Percentiles rank a stretch among this genome's conserved stretches.
phyloP scores from a whole-genome alignment of 2,888 invertebrate species.

The Rambutsinella grinnellia region DNA sequence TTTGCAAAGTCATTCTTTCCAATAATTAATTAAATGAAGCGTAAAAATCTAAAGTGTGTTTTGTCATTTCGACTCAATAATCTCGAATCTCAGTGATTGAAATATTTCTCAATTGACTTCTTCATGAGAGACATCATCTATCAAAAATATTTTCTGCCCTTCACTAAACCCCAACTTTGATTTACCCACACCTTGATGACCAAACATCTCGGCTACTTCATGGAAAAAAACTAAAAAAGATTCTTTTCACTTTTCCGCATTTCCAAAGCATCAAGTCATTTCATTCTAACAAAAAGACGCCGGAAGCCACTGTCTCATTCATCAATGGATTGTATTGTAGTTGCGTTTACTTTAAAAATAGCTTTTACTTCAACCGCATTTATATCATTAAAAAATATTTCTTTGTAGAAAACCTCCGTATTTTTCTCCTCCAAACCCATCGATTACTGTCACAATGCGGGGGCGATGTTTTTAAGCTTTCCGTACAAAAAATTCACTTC shows the following conservation, averaged over 20 bases:
- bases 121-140: conserved; percentile 51
- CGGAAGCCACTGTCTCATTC: conserved; percentile 44
- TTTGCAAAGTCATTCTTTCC: conserved; percentile 44
- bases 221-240: background rate
- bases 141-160: conserved; percentile 59
- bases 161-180: conserved; percentile 33
- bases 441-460: conserved; percentile 66
- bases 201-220: background rate
- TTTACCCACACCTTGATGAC: background rate
- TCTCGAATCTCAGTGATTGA: background rate
- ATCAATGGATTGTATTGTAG: background rate
- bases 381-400: conserved; percentile 19
- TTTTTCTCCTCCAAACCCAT: conserved; percentile 66
- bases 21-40: conserved; percentile 49
- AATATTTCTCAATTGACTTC: background rate
- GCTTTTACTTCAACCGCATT: background rate
- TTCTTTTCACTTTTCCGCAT: background rate
- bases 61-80: conserved; percentile 51
- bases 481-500: conserved; percentile 18
- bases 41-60: conserved; percentile 48
- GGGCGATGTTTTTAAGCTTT: conserved; percentile 61
- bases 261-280: background rate
- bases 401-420: conserved; percentile 46
- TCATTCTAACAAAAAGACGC: conserved; percentile 30
- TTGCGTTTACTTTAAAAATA: background rate